phyloP scores from a whole-genome alignment of 1,140 invertebrate genomes.

The Gonatopus flavifemur region DNA sequence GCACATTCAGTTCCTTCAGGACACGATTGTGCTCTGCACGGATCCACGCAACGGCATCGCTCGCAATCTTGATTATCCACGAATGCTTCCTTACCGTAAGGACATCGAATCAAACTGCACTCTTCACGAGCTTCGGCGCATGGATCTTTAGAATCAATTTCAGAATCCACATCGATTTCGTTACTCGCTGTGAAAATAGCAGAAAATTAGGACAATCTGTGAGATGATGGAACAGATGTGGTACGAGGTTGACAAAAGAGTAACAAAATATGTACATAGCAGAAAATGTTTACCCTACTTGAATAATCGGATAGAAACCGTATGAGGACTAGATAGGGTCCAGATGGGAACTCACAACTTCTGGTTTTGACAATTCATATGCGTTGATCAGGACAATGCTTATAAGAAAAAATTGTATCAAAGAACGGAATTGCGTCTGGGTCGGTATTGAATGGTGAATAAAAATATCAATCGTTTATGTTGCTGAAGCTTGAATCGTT shows the following conservation, averaged over 20 bases:
- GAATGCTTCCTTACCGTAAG: constrained; percentile 74
- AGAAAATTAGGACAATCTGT: not conserved
- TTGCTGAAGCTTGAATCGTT: too few relatives aligned
- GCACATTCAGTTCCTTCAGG: constrained; percentile 68
- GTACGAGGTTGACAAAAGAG: not conserved
- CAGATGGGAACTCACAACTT: constrained; percentile 7
- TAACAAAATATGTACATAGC: constrained; percentile 7
- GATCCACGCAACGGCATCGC: constrained; percentile 76
- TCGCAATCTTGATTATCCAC: constrained; percentile 67
- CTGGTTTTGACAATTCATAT: too few relatives aligned
- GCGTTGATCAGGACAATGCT: too few relatives aligned
- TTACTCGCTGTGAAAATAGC: constrained; percentile 34
- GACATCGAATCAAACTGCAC: constrained; percentile 67
- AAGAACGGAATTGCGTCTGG: too few relatives aligned
- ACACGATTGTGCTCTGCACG: constrained; percentile 69
- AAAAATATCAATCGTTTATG: too few relatives aligned
- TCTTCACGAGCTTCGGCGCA: constrained; percentile 63
- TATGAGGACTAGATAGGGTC: not conserved
- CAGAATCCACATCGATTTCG: constrained; percentile 43
- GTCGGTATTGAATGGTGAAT: too few relatives aligned
- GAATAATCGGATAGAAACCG: too few relatives aligned
- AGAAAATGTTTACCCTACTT: not conserved
- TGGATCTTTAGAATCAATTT: constrained; percentile 39
- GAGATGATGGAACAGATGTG: too few relatives aligned
- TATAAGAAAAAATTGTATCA: too few relatives aligned